These are phyloP conservation scores for Nephrotoma flavescens DNA, from an alignment of 2,888 invertebrate genomes.

Conservation along the genomic window DNA sequence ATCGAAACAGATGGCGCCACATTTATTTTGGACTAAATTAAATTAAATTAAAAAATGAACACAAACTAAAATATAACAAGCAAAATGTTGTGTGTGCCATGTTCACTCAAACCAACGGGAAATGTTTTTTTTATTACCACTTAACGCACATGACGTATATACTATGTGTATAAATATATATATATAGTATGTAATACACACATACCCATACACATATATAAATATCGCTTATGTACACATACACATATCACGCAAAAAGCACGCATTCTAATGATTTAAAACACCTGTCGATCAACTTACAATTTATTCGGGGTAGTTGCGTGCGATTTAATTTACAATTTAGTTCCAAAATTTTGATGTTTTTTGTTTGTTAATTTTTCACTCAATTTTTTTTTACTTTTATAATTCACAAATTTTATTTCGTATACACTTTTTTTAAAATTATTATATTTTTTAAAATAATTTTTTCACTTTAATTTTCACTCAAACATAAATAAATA, in stretches of 20 bases:
- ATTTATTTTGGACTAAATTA: not conserved
- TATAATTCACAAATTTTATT: not conserved
- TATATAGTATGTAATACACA: not conserved
- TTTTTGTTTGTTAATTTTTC: not conserved
- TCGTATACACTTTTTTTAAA: not conserved
- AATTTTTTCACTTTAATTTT: not conserved
- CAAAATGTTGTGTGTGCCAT: not conserved
- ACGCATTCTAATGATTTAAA: not conserved
- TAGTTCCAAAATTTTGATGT: not conserved
- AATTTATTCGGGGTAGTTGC: not conserved
- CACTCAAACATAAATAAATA: not conserved
- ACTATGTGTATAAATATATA: not conserved
- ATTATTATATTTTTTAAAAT: not conserved
- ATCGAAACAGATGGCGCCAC: not conserved
- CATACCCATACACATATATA: not conserved
- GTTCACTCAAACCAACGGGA: not conserved
- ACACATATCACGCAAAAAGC: not conserved
- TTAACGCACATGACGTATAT: slow-evolving; percentile 2
- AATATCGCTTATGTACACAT: not conserved
- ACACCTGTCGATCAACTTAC: slow-evolving; percentile 2
- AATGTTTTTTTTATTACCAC: not conserved
- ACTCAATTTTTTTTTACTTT: not conserved
- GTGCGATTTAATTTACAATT: not conserved
- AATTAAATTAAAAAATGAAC: not conserved
- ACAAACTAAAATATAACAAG: not conserved